Evolutionary conservation across 2,888 invertebrate species (phyloP), one percentile per base, ranked within the genome.

Genomic region (Melanargia galathea): DNA sequence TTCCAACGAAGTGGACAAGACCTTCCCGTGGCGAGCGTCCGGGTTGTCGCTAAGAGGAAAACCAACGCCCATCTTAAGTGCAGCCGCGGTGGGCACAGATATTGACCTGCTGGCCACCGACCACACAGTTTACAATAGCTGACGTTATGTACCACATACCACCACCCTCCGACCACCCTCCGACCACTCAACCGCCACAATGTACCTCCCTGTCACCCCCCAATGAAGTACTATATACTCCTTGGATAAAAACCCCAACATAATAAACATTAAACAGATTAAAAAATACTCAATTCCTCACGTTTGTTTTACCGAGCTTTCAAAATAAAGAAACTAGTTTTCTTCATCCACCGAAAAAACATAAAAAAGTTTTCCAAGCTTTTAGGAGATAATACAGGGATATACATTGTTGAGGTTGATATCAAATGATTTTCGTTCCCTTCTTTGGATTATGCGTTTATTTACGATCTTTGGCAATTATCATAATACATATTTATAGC

Each of bases 61-160:
- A 68, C 96, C 96, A 71, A 96, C 96, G 71, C 96, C 96, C 95
- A 96, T 96, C 93, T 96, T 96, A 71, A 96, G 92, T 63, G 96
- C 96, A 57, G 96, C 96, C 70, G 96, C 95, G 58, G 96, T 96
- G 62, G 96, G 96, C 64, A 94, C 93, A 70, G 95, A 94, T 78
- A 96, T 95, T 78, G 95, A 94, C 85, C 95, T 92, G 85, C 79
- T 82, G 81, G 82, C 82, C 80, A 83, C 73, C 73, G 81, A 70
- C 79, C 80, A 79, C 81, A 83, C 75, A 48, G 35, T 22, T 58
- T 58, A 58, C 58, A 58, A 58, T 48, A 48, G 10, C 35, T 48
- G 58, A 58, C 45, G 46, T 57, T 26, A 2, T 3, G 13, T n/a
- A 48, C 20, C 48, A 22, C 20, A 35, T 22, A 58, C 58, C 58